These are phyloP conservation scores for Bimastos eiseni DNA, from an alignment of 2,888 invertebrate genomes.

Conservation along the genomic window DNA sequence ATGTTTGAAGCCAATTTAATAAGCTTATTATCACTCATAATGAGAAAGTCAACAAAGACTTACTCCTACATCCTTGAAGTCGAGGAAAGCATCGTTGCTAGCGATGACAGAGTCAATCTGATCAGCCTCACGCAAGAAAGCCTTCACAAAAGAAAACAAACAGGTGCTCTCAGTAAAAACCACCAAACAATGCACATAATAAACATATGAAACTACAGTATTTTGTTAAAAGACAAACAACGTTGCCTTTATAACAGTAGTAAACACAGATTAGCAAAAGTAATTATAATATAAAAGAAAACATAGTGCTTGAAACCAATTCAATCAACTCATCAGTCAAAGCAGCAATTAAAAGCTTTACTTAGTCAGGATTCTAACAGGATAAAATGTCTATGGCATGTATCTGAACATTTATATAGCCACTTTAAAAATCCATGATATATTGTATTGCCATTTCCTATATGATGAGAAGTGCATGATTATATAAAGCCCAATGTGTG, in stretches of 20 bases:
- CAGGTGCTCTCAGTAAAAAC: background rate
- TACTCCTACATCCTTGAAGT: conserved; percentile 83
- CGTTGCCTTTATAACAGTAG: background rate
- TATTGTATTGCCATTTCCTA: too few species aligned
- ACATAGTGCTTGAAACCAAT: background rate
- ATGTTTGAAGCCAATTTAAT: background rate
- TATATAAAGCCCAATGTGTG: background rate
- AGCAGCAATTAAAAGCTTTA: background rate
- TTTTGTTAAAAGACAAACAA: background rate
- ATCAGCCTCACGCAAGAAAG: conserved; percentile 93
- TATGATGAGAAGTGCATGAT: too few species aligned
- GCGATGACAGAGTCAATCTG: conserved; percentile 93
- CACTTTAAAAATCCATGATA: too few species aligned
- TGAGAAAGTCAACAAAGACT: conserved; percentile 58
- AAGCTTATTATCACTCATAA: background rate
- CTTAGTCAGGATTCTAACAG: too few species aligned
- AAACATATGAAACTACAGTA: too few species aligned
- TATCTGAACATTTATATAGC: too few species aligned
- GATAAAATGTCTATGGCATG: too few species aligned
- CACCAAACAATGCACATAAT: too few species aligned
- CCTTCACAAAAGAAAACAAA: conserved; percentile 52
- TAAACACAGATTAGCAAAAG: background rate
- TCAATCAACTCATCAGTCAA: background rate
- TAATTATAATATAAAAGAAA: background rate
- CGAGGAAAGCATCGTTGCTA: conserved; percentile 89